phyloP scores from a whole-genome alignment of 1,140 invertebrate species.

The Plutomurus gul region DNA sequence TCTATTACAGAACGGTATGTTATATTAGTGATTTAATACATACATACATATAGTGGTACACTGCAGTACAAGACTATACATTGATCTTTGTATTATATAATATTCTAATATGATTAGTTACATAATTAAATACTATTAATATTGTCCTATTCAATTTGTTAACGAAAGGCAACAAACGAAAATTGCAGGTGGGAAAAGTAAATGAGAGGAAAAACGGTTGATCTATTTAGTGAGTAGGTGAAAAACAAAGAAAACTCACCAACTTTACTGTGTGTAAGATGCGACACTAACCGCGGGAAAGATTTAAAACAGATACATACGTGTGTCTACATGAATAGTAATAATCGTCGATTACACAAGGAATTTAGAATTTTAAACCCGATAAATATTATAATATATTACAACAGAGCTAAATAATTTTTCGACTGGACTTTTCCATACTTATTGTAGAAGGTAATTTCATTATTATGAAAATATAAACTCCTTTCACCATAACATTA shows the following conservation, averaged over 20 bases:
- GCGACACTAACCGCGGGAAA: no score
- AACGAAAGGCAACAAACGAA: background rate
- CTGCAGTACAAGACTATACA: slow-evolving; percentile 22
- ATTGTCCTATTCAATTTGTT: slow-evolving; percentile 16
- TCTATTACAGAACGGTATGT: slow-evolving; percentile 8
- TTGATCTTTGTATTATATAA: slow-evolving; percentile 3
- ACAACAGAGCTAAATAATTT: no score
- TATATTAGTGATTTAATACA: background rate
- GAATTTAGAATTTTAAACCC: no score
- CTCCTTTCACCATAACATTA: no score
- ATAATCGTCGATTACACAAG: no score
- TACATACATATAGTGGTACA: slow-evolving; percentile 17
- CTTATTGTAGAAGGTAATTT: no score
- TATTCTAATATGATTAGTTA: background rate
- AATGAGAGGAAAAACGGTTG: background rate
- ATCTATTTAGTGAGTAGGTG: background rate
- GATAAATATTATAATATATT: no score
- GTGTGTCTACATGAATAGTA: no score
- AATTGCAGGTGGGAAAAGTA: background rate
- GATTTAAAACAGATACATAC: no score
- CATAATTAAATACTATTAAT: background rate
- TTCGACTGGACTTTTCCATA: no score
- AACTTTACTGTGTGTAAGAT: no score
- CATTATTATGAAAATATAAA: no score
- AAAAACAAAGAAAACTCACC: background rate